Evolutionary conservation across 2,888 invertebrate species (phyloP).

Genomic region (Cephus rjabovi): DNA sequence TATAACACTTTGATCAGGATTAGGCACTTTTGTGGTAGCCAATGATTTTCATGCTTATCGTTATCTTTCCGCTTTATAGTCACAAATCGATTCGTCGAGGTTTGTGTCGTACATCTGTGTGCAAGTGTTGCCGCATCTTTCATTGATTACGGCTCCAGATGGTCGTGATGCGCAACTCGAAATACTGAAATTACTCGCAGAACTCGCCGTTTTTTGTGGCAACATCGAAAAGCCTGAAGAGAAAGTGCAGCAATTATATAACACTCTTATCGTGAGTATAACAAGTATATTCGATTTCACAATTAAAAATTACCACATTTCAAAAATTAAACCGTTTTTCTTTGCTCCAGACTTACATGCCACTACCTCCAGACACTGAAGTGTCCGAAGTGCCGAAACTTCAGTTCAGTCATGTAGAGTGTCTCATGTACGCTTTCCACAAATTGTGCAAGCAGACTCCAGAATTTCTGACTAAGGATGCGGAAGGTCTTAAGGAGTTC

Average conservation of each 20-base stretch:
- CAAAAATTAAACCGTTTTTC: slow-evolving; percentile 13
- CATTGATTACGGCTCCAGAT: slow-evolving; percentile 73
- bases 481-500: slow-evolving; percentile 87
- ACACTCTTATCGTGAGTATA: slow-evolving; percentile 79
- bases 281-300: not conserved
- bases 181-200: slow-evolving; percentile 87
- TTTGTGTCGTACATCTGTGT: slow-evolving; percentile 88
- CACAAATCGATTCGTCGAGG: slow-evolving; percentile 85
- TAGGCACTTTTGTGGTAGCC: not conserved
- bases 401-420: slow-evolving; percentile 94
- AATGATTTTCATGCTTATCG: not conserved
- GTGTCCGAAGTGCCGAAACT: slow-evolving; percentile 80
- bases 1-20: not conserved
- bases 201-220: slow-evolving; percentile 83
- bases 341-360: slow-evolving; percentile 82
- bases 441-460: slow-evolving; percentile 84
- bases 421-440: slow-evolving; percentile 81
- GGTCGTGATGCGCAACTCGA: slow-evolving; percentile 79
- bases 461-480: slow-evolving; percentile 79
- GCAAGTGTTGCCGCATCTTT: slow-evolving; percentile 82
- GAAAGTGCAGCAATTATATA: slow-evolving; percentile 82
- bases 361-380: slow-evolving; percentile 82
- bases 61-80: slow-evolving; percentile 68
- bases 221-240: slow-evolving; percentile 79
- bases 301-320: not conserved